phyloP scores from a whole-genome alignment of 37 sponge, comb jelly and placozoan species.

The Tethya wilhelma region DNA sequence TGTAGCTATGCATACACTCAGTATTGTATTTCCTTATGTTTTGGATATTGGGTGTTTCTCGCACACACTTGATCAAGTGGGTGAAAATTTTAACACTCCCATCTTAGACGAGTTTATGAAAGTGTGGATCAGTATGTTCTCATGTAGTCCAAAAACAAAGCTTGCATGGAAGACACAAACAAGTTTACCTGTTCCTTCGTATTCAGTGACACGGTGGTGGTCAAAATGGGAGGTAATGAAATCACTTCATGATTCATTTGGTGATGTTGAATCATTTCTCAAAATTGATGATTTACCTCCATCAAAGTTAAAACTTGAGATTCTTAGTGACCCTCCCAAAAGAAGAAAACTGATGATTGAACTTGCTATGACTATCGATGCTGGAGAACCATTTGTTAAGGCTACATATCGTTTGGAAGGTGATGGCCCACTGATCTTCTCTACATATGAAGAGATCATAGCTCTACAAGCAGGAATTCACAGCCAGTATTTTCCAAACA shows the following conservation, averaged over 20 bases:
- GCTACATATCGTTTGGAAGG: slow-evolving; percentile 41
- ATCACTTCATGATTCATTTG: slow-evolving; percentile 29
- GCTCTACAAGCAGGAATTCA: slow-evolving; percentile 2
- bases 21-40: not conserved
- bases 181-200: not conserved
- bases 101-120: not conserved
- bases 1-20: not conserved
- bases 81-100: slow-evolving; percentile 3
- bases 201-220: slow-evolving; percentile 29
- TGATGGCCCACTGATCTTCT: slow-evolving; percentile 36
- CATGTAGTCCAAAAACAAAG: not conserved
- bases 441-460: slow-evolving; percentile 10
- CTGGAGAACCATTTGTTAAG: slow-evolving; percentile 35
- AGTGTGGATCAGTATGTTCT: not conserved
- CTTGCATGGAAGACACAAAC: not conserved
- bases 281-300: slow-evolving; percentile 5
- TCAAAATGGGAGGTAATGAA: slow-evolving; percentile 26
- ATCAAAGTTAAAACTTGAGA: slow-evolving; percentile 6
- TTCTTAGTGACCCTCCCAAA: slow-evolving; percentile 22
- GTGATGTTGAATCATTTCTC: not conserved
- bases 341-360: slow-evolving; percentile 7
- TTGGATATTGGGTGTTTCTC: slow-evolving; percentile 1
- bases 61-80: slow-evolving; percentile 22
- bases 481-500: not conserved
- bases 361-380: slow-evolving; percentile 24